Evolutionary conservation across 2,797 vertebrate species (phyloP), one percentile per base, ranked within the genome.

Genomic region (Amphiprion clarkii): DNA sequence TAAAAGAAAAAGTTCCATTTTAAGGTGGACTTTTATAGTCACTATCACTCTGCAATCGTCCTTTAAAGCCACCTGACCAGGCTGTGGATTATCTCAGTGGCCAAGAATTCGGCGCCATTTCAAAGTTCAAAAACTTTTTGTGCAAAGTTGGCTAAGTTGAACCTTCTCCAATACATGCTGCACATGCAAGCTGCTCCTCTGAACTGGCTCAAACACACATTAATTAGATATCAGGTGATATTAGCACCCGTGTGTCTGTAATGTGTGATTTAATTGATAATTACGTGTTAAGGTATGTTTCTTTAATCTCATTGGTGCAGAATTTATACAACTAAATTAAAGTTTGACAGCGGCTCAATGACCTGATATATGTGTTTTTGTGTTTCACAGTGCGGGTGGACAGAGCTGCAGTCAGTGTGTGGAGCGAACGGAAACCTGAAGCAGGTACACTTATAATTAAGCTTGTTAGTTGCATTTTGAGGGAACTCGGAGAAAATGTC

Each of bases 381-480:
- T 92, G 75, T 88, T 55, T 83, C 58, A 31, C 79, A 93, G 94
- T 76, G 44, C 81, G 19, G 29, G 71, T 78, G 74, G 76, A 83
- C 64, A 67, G 76, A 42, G 54, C 76, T 44, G 76, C 76, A 4
- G 76, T 77, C 74, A 94, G 92, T 8, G 90, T 95, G 66, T 95
- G 94, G 94, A 92, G 82, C 33, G 77, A 90, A 71, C 78, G 89
- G 42, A 92, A 90, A 5, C 85, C 90, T 60, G 81, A 86, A 27
- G 62, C 71, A 78, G 92, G 95, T 95, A 57, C 89, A 17, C 44
- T 46, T 17, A 19, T 46, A 5, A 16, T 16, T 44, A 12, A 16
- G 14, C 17, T 44, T 7, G 31, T 31, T 31, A 31, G 31, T 31
- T 31, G 4, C 31, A 6, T 31, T 31, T 6, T 7, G 7, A 4